phyloP scores from a whole-genome alignment of 2,797 vertebrate species.

The Falco berigora region DNA sequence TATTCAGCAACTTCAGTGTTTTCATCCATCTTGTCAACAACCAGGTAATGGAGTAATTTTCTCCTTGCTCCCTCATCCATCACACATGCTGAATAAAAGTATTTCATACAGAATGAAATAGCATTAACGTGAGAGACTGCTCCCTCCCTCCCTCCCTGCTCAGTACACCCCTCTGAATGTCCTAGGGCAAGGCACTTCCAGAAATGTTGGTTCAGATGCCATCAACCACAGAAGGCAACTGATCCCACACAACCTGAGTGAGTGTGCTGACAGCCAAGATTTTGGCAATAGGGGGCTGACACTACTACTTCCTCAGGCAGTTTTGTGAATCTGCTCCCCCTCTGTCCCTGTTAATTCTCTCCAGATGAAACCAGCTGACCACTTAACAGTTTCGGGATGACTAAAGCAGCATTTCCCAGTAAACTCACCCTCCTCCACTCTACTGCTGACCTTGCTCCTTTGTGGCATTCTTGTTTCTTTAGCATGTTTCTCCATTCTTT shows the following conservation, averaged over 20 bases:
- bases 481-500: neutral
- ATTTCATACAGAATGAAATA: neutral
- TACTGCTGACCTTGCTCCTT: constrained; percentile 5
- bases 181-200: neutral
- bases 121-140: neutral
- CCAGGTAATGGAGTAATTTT: constrained; percentile 29
- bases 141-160: neutral
- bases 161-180: neutral
- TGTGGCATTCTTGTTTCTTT: neutral
- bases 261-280: neutral
- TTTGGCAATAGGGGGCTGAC: neutral
- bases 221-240: neutral
- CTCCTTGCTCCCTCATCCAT: neutral
- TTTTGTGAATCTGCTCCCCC: neutral
- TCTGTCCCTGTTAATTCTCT: neutral
- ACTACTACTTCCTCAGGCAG: neutral
- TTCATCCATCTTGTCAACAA: constrained; percentile 20
- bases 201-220: constrained; percentile 10
- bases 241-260: neutral
- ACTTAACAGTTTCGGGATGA: constrained; percentile 31
- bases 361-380: constrained; percentile 5
- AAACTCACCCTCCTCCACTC: neutral
- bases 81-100: neutral
- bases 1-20: neutral
- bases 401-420: constrained; percentile 15